Percentiles rank a stretch among this genome's conserved stretches.
Evolutionary conservation across 2,113 vertebrate species (phyloP).

Genomic region (Rhabdomys dilectus): DNA sequence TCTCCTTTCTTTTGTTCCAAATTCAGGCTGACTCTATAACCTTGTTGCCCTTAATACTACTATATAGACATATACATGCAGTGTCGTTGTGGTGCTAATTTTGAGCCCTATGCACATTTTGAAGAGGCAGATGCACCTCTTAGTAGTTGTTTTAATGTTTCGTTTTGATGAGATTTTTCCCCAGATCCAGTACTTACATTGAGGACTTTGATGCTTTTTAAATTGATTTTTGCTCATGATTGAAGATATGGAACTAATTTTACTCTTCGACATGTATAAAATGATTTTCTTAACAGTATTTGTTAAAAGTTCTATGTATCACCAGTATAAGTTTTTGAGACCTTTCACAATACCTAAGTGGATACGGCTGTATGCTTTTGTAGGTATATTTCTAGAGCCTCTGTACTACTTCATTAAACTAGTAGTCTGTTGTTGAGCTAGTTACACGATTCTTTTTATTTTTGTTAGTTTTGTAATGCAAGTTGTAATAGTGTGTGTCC

Average conservation of each 20-base stretch:
- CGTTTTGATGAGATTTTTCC: not conserved
- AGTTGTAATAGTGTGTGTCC: not conserved
- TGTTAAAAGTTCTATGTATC: not conserved
- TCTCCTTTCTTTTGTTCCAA: not conserved
- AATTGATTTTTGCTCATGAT: not conserved
- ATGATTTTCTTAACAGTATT: not conserved
- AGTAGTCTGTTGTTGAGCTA: not conserved
- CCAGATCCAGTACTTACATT: not conserved
- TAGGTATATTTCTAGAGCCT: not conserved
- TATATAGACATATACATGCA: not conserved
- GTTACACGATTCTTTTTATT: too few species aligned
- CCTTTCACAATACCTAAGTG: not conserved
- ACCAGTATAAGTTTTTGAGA: not conserved
- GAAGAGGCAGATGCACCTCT: not conserved
- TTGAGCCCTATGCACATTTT: not conserved
- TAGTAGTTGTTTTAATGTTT: not conserved
- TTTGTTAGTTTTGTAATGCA: not conserved
- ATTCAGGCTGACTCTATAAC: not conserved
- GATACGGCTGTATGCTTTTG: not conserved
- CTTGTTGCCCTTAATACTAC: not conserved
- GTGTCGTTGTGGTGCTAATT: not conserved
- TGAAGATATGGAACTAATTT: not conserved
- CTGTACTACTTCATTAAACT: not conserved
- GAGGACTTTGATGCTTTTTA: not conserved
- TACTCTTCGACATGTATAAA: not conserved